phyloP scores from a whole-genome alignment of 1,140 invertebrate genomes.

The Calliphora vicina region DNA sequence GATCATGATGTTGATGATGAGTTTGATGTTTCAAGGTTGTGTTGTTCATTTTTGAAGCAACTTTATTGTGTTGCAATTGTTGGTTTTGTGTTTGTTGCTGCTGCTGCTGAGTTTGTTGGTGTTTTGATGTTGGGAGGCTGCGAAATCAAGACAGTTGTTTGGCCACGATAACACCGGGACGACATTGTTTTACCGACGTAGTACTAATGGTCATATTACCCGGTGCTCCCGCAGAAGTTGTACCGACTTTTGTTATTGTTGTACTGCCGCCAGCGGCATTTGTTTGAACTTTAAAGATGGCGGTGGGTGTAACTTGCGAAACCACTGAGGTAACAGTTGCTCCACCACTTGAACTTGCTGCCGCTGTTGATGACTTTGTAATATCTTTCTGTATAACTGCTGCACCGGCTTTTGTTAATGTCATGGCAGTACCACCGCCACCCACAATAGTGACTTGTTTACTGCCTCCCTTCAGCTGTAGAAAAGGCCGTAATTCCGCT shows the following conservation, averaged over 20 bases:
- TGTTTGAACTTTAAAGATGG: slow-evolving; percentile 60
- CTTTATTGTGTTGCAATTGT: background rate
- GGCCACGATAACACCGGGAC: slow-evolving; percentile 86
- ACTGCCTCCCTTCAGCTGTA: slow-evolving; percentile 67
- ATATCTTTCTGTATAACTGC: background rate
- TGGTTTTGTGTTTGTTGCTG: slow-evolving; percentile 20
- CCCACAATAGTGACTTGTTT: slow-evolving; percentile 55
- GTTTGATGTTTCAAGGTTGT: background rate
- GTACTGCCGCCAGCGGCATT: slow-evolving; percentile 32
- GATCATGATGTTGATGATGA: no score
- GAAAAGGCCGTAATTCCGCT: slow-evolving; percentile 72
- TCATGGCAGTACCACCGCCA: slow-evolving; percentile 40
- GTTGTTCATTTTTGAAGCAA: background rate
- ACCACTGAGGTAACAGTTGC: background rate
- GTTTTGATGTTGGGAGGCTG: slow-evolving; percentile 9
- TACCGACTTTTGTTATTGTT: slow-evolving; percentile 40
- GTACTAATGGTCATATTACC: slow-evolving; percentile 60
- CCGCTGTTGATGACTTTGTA: background rate
- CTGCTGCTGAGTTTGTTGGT: no score
- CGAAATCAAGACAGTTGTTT: slow-evolving; percentile 69
- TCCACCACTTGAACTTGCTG: slow-evolving; percentile 22
- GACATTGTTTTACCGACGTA: slow-evolving; percentile 70
- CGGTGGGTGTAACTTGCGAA: slow-evolving; percentile 51
- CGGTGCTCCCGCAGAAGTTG: slow-evolving; percentile 40
- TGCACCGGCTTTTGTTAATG: slow-evolving; percentile 14